phyloP scores from a whole-genome alignment of 2,888 invertebrate genomes.

The Cynaeus angustus region DNA sequence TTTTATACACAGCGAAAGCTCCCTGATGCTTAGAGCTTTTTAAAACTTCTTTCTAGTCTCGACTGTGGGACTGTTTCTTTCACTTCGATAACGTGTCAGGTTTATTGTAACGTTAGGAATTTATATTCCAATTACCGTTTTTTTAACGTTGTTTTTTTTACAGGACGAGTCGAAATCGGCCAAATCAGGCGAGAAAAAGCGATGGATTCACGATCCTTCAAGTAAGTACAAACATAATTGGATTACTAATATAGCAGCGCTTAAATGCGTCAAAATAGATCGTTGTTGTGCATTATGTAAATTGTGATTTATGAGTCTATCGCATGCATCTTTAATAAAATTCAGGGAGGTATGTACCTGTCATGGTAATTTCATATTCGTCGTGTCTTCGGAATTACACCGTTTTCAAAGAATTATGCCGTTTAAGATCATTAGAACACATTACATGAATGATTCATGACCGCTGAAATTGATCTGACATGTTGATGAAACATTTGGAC shows the following conservation, averaged over 20 bases:
- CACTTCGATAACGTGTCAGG: slow-evolving; percentile 39
- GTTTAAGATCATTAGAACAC: slow-evolving; percentile 5
- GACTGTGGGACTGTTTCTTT: slow-evolving; percentile 27
- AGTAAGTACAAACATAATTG: slow-evolving; percentile 73
- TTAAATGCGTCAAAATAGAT: neutral
- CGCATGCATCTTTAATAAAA: slow-evolving; percentile 35
- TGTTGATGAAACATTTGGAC: neutral
- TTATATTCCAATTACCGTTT: slow-evolving; percentile 47
- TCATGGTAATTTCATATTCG: slow-evolving; percentile 1
- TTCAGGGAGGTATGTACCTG: slow-evolving; percentile 15
- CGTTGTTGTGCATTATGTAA: slow-evolving; percentile 31
- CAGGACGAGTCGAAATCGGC: slow-evolving; percentile 74
- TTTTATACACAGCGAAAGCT: slow-evolving; percentile 43
- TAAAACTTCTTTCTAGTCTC: slow-evolving; percentile 43
- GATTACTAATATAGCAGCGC: slow-evolving; percentile 13
- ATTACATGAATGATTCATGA: slow-evolving; percentile 2
- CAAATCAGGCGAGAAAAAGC: slow-evolving; percentile 79
- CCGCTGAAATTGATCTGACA: neutral
- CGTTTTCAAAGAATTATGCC: slow-evolving; percentile 8
- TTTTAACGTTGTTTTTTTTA: slow-evolving; percentile 59
- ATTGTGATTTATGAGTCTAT: slow-evolving; percentile 48
- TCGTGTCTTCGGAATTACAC: slow-evolving; percentile 1
- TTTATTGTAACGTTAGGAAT: slow-evolving; percentile 43
- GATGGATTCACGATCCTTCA: slow-evolving; percentile 86
- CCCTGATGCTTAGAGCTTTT: slow-evolving; percentile 41